Percentiles rank a stretch among this genome's conserved stretches.
These are phyloP conservation scores for Petrosia ficiformis DNA, from an alignment of 37 sponge, comb jelly and placozoan species.

Conservation along the genomic window DNA sequence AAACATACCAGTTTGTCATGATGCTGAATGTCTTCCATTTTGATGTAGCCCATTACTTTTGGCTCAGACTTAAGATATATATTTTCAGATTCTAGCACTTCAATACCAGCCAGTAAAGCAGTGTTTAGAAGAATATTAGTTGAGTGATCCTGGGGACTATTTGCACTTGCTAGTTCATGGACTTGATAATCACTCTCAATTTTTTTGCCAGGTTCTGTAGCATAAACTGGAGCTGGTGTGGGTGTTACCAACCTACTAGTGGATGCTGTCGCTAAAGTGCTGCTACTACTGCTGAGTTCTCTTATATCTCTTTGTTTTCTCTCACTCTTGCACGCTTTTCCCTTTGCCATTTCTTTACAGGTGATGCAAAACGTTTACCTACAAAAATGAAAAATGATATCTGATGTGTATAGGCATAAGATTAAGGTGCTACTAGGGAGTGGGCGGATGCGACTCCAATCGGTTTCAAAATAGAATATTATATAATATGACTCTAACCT, in stretches of 20 bases:
- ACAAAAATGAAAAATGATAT: too few species aligned
- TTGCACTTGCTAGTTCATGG: constrained; percentile 26
- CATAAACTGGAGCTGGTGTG: constrained; percentile 1
- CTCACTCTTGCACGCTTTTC: constrained; percentile 5
- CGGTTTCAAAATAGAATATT: too few species aligned
- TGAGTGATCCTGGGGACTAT: neutral
- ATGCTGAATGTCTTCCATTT: constrained; percentile 34
- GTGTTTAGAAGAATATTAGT: neutral
- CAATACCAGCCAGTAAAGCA: constrained; percentile 34
- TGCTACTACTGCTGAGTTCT: neutral
- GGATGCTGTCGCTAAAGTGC: neutral
- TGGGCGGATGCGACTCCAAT: too few species aligned
- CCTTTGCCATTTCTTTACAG: constrained; percentile 11
- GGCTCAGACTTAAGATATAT: neutral
- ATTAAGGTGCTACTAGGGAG: too few species aligned
- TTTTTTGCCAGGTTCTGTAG: constrained; percentile 16
- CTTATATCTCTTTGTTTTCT: neutral
- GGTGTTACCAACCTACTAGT: neutral
- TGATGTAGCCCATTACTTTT: neutral
- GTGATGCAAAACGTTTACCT: constrained; percentile 34
- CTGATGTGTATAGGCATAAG: too few species aligned
- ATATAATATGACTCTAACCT: too few species aligned
- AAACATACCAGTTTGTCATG: constrained; percentile 31
- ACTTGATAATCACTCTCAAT: constrained; percentile 19
- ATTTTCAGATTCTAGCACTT: constrained; percentile 28